phyloP scores from a whole-genome alignment of 1,140 invertebrate species.

The Drosophila azteca region DNA sequence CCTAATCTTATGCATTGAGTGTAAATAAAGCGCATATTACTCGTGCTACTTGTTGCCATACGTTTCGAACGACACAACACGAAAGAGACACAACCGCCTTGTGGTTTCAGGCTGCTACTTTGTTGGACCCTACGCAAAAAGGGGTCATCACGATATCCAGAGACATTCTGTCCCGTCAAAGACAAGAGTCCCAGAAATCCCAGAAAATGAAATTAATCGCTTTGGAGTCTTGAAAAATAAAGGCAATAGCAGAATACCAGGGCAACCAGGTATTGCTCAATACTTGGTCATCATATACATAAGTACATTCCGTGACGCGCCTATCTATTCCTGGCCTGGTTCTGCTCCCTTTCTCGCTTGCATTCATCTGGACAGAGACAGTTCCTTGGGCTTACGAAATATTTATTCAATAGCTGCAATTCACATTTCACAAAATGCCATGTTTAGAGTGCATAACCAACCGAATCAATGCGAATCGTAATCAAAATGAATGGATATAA shows the following conservation, averaged over 20 bases:
- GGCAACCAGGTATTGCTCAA: too few relatives aligned
- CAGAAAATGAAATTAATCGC: too few relatives aligned
- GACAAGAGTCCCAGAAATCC: too few relatives aligned
- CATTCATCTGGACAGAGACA: not conserved
- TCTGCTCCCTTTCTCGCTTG: too few relatives aligned
- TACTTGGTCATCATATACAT: constrained; percentile 7
- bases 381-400: constrained; percentile 42
- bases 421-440: constrained; percentile 6
- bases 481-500: constrained; percentile 16
- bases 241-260: too few relatives aligned
- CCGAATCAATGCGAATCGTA: constrained; percentile 29
- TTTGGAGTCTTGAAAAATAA: too few relatives aligned
- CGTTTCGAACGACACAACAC: not conserved
- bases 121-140: too few relatives aligned
- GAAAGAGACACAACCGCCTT: too few relatives aligned
- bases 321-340: not conserved
- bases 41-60: constrained; percentile 68
- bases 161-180: too few relatives aligned
- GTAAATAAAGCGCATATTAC: constrained; percentile 71
- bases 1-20: constrained; percentile 32
- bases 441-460: not conserved
- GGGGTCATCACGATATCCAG: too few relatives aligned
- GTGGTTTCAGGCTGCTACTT: too few relatives aligned
- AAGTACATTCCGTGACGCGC: not conserved
- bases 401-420: constrained; percentile 51